Conservation (phyloP, 2,888 invertebrate genomes). For the Noctua comes region DNA sequence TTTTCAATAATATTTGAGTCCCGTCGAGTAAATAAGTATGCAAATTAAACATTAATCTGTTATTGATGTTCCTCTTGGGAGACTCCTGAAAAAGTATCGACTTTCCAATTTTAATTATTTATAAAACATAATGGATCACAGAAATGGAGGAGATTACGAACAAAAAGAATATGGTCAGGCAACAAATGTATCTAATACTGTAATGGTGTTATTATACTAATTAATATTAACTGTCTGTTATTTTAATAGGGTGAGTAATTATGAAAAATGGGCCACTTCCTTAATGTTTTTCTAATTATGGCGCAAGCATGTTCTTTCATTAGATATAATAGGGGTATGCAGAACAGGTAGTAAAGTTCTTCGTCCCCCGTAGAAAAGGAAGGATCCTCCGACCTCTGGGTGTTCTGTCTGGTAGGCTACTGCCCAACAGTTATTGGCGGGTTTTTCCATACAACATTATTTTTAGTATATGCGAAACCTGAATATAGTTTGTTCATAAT, state of each 20-base stretch:
- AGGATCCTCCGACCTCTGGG: background rate
- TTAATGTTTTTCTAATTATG: constrained; percentile 59
- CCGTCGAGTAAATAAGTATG: constrained; percentile 34
- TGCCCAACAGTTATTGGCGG: background rate
- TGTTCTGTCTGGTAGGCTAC: background rate
- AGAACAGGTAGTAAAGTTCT: background rate
- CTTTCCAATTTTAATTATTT: constrained; percentile 45
- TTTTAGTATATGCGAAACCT: no score
- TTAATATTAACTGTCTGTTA: constrained; percentile 52
- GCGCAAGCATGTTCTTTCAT: constrained; percentile 31
- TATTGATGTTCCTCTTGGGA: constrained; percentile 53
- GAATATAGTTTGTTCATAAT: no score
- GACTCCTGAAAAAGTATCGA: constrained; percentile 33
- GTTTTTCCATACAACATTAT: no score
- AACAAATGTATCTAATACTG: constrained; percentile 15
- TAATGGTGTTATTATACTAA: constrained; percentile 48
- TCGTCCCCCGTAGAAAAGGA: background rate
- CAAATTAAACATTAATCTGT: constrained; percentile 54
- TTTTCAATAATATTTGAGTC: constrained; percentile 19
- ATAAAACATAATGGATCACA: constrained; percentile 53
- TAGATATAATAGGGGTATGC: background rate
- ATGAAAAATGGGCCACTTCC: constrained; percentile 47
- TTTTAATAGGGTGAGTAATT: constrained; percentile 48
- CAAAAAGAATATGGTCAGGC: constrained; percentile 10
- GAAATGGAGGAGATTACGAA: constrained; percentile 4